Evolutionary conservation across 2,888 invertebrate species (phyloP), one percentile per base, ranked within the genome.

Genomic region (Disparrhopalites patrizii): DNA sequence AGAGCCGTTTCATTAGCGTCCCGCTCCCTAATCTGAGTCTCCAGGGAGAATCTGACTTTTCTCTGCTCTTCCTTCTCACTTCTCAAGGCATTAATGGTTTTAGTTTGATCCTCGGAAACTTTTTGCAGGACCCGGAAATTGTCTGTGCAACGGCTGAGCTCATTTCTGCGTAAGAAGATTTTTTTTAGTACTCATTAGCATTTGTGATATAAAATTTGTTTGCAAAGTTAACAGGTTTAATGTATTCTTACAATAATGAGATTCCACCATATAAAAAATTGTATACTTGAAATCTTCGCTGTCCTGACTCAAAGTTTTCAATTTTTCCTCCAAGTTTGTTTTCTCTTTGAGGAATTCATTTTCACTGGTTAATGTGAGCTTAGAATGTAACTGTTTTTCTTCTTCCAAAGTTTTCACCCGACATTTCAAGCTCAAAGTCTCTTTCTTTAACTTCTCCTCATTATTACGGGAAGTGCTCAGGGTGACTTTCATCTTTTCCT

Each of bases 121-220:
- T 74, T 74, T 63, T 72, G 70, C 4, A 74, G 58, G 36, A 74
- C 65, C 2, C 60, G 52, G 33, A 69, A 65, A 62, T 72, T 74
- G 2, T 74, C 72, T 5, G 60, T 66, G 3, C 64, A 18, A 18
- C 68, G 57, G 15, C 58, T 62, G 4, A 68, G 58, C 31, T 74
- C 69, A 25, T 30, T 52, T 47, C 73, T 73, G 57, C 23, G 33
- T 56, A 65, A n/a, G n/a, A n/a, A n/a, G n/a, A n/a, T n/a, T n/a
- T n/a, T n/a, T n/a, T n/a, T n/a, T n/a, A n/a, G n/a, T n/a, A n/a
- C n/a, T n/a, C n/a, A n/a, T n/a, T n/a, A n/a, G n/a, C n/a, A n/a
- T n/a, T n/a, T n/a, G n/a, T n/a, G n/a, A n/a, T n/a, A n/a, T n/a
- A n/a, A n/a, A n/a, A n/a, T n/a, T n/a, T n/a, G n/a, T n/a, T n/a